phyloP scores from a whole-genome alignment of 23 tunicate species.

The Botrylloides violaceus region DNA sequence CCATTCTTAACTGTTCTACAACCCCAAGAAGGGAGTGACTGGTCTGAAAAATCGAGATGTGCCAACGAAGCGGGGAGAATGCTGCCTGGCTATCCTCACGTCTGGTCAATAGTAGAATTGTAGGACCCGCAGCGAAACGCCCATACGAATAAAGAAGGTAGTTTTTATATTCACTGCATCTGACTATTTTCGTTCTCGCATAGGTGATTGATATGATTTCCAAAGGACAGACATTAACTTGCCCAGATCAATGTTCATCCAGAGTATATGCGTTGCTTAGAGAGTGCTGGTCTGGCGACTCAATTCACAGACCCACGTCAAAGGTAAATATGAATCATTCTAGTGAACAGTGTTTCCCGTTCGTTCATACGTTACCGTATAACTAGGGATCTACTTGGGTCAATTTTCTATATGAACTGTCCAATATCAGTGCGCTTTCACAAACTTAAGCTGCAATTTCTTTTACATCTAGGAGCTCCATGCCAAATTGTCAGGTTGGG shows the following conservation, averaged over 20 bases:
- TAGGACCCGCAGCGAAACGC: no score
- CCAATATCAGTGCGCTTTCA: no score
- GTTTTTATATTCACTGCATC: neutral
- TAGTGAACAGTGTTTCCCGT: no score
- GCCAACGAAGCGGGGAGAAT: no score
- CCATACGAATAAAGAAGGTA: no score
- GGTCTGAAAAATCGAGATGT: no score
- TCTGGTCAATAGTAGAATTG: no score
- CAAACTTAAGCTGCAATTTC: neutral
- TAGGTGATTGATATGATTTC: constrained; percentile 76
- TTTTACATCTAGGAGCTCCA: constrained; percentile 45
- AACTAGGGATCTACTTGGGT: no score
- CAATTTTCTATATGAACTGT: neutral
- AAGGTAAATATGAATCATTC: constrained; percentile 58
- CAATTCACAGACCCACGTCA: constrained; percentile 54
- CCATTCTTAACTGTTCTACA: no score
- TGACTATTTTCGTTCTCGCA: neutral
- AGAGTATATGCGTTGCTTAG: constrained; percentile 78
- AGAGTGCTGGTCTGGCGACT: constrained; percentile 67
- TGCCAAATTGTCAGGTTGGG: constrained; percentile 88
- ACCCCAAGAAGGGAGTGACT: no score
- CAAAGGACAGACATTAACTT: constrained; percentile 53
- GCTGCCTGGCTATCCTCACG: no score
- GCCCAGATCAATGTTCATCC: constrained; percentile 93
- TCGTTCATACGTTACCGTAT: no score